Conservation (phyloP, 2,888 invertebrate genomes). For the Trissonchulus latispiculum region DNA sequence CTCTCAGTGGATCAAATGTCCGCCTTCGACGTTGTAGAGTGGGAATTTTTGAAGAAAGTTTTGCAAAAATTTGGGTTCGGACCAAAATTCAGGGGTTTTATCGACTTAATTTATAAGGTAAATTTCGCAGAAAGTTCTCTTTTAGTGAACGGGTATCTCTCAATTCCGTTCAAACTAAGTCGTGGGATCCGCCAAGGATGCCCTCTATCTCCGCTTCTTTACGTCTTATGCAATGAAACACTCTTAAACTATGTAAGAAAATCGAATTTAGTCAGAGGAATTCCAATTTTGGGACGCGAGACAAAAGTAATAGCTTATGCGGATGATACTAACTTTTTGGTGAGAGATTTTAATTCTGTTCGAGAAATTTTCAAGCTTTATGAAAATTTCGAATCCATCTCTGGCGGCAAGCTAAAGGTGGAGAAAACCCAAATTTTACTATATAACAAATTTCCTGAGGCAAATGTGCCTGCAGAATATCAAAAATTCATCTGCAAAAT, state of each 20-base stretch:
- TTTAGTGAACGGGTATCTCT: neutral
- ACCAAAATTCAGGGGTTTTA: neutral
- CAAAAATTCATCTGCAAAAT: neutral
- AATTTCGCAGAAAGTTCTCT: neutral
- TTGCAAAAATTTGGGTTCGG: neutral
- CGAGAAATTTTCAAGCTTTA: neutral
- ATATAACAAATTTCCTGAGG: slow-evolving; percentile 16
- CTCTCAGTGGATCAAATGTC: neutral
- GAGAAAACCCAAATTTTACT: slow-evolving; percentile 23
- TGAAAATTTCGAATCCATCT: neutral
- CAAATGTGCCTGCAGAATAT: neutral
- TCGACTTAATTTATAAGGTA: neutral
- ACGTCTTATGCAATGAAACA: neutral
- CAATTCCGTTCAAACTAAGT: neutral
- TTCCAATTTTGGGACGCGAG: neutral
- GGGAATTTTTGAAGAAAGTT: neutral
- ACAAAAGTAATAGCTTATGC: neutral
- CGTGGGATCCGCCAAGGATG: slow-evolving; percentile 2
- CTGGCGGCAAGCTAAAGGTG: neutral
- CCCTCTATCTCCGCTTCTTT: neutral
- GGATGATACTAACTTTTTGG: neutral
- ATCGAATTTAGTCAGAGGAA: neutral
- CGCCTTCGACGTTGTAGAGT: neutral
- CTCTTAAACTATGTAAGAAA: neutral
- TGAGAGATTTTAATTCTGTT: neutral